phyloP scores from a whole-genome alignment of 2,113 vertebrate species.

The Tetrao urogallus region DNA sequence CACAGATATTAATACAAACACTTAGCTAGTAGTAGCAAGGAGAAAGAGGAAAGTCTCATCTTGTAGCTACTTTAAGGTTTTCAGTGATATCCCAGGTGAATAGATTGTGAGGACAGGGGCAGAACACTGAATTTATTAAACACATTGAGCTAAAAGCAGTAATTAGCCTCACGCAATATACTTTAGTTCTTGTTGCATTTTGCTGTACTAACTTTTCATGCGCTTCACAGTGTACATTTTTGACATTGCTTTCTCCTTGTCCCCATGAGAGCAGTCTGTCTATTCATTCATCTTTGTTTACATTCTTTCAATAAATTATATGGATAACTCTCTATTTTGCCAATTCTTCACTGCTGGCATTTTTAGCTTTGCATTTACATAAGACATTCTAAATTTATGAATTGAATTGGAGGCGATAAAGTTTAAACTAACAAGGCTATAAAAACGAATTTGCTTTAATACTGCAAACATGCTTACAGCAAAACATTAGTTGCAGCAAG shows the following conservation, averaged over 20 bases:
- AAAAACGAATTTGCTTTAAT: constrained; percentile 72
- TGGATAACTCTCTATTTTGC: constrained; percentile 45
- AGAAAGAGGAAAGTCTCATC: constrained; percentile 24
- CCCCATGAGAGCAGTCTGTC: constrained; percentile 55
- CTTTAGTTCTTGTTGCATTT: constrained; percentile 47
- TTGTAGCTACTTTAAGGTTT: constrained; percentile 14
- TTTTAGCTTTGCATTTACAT: constrained; percentile 69
- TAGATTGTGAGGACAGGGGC: constrained; percentile 7
- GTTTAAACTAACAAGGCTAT: constrained; percentile 71
- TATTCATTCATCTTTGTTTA: constrained; percentile 70
- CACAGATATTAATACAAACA: not conserved
- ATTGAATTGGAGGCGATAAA: constrained; percentile 68
- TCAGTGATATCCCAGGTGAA: constrained; percentile 11
- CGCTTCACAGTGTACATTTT: constrained; percentile 53
- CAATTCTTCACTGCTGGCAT: constrained; percentile 49
- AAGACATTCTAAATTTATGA: constrained; percentile 65
- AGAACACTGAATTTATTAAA: constrained; percentile 45
- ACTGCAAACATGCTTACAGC: constrained; percentile 51
- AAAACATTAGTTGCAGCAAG: constrained; percentile 54
- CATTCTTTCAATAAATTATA: constrained; percentile 72
- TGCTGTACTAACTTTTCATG: constrained; percentile 64
- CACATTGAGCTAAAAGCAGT: constrained; percentile 43
- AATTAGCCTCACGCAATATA: constrained; percentile 61
- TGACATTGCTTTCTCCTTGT: constrained; percentile 72
- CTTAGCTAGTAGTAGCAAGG: not conserved